Evolutionary conservation across 2,888 invertebrate species (phyloP).

Genomic region (Strigamia transsilvanica): DNA sequence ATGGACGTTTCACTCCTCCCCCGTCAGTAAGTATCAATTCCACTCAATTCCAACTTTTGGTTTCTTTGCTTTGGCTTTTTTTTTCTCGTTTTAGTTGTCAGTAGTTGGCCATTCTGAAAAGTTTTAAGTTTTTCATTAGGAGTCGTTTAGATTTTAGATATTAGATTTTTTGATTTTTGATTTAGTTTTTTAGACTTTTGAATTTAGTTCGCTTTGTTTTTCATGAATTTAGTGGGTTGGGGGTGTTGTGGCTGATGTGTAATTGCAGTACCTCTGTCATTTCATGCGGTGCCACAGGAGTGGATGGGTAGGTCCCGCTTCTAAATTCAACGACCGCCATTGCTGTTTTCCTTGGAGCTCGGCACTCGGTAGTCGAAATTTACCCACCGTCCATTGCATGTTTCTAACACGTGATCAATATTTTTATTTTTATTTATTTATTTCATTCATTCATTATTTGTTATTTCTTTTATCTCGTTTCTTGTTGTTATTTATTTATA

Average conservation of each 20-base stretch:
- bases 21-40: constrained; percentile 55
- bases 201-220: background rate
- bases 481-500: background rate
- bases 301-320: constrained; percentile 54
- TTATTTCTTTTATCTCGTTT: background rate
- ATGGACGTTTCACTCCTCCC: constrained; percentile 56
- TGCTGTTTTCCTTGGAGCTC: constrained; percentile 53
- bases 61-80: background rate
- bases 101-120: background rate
- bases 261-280: constrained; percentile 53
- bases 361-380: constrained; percentile 53
- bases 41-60: too few relatives aligned
- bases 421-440: background rate
- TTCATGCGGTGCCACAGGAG: constrained; percentile 54
- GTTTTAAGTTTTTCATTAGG: background rate
- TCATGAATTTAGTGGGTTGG: constrained; percentile 42
- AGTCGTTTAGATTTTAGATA: background rate
- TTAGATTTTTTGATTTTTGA: background rate
- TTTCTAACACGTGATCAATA: background rate
- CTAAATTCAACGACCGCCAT: constrained; percentile 50
- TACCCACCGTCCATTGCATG: constrained; percentile 44
- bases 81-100: background rate
- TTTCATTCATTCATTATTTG: too few relatives aligned
- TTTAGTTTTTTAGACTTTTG: background rate
- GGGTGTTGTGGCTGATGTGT: constrained; percentile 48